Conservation (phyloP, 2,113 vertebrate species). For the Dicentrarchus labrax region DNA sequence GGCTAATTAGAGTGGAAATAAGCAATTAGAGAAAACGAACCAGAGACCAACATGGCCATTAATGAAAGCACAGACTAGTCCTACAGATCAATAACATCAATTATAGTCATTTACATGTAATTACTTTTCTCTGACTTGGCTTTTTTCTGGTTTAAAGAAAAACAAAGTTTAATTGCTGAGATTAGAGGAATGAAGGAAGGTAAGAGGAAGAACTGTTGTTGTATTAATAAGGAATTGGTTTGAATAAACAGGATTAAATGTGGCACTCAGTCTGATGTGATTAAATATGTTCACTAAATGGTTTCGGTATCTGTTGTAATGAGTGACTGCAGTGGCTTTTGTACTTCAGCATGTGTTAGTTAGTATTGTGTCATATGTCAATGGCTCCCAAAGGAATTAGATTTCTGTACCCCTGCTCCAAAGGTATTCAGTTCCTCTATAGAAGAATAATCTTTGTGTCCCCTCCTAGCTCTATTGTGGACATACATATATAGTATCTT, state of each 20-base stretch:
- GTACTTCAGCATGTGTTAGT: not conserved
- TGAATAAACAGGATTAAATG: not conserved
- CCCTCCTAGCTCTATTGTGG: too few species aligned
- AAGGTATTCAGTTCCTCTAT: not conserved
- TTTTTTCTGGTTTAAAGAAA: not conserved
- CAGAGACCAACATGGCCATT: not conserved
- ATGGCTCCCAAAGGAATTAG: not conserved
- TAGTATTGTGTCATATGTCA: not conserved
- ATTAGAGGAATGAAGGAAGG: not conserved
- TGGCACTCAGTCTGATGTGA: not conserved
- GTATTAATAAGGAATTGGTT: not conserved
- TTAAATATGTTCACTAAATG: not conserved
- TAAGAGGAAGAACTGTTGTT: not conserved
- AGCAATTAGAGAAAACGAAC: too few species aligned
- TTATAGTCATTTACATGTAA: not conserved
- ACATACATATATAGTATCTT: too few species aligned
- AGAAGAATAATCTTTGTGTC: too few species aligned
- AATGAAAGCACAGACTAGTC: not conserved
- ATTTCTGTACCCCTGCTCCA: not conserved
- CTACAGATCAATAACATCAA: not conserved
- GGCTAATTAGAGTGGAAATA: not conserved
- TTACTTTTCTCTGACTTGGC: not conserved
- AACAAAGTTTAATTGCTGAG: not conserved
- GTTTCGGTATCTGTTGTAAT: not conserved
- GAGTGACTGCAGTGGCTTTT: not conserved